Base-by-base conservation (phyloP, 2,888 invertebrate species). In the Stegana nigrithorax region DNA sequence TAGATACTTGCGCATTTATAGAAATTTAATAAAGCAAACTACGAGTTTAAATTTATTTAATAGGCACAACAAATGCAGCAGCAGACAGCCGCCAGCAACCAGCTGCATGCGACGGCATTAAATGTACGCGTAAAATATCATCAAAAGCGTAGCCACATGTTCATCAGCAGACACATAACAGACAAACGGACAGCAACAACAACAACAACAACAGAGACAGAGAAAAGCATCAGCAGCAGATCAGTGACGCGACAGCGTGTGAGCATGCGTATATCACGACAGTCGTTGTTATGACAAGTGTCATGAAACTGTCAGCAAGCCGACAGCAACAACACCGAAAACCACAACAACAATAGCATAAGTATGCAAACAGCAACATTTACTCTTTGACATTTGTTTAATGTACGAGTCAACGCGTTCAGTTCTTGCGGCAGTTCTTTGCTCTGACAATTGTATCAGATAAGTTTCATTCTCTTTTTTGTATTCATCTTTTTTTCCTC, bases 201-300 rank as follows among this genome's bases (percentile, higher is more conserved):
- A n/a, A n/a, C n/a, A n/a, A n/a, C n/a, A n/a, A n/a, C n/a, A n/a
- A n/a, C n/a, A n/a, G n/a, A n/a, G n/a, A n/a, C n/a, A n/a, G n/a
- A n/a, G n/a, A n/a, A n/a, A n/a, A n/a, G n/a, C n/a, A n/a, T n/a
- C n/a, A n/a, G n/a, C 5, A 12, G 32, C 10, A 32, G 2, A 12
- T 32, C 3, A 12, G 5, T 32, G 5, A 32, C 32, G n/a, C 6
- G 5, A 32, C 32, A 32, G 32, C n/a, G 10, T 29, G 14, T 45
- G 21, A 21, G 45, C 21, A n/a, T n/a, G 10, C 12, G 12, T 32
- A 12, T n/a, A 23, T 23, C 8, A 26, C 50, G 26, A 26, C 63
- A 26, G 50, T 25, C 6, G 55, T 39, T 72, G 68, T 73, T 75
- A 66, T 79, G 75, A 79, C 75, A 79, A 77, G 79, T 78, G 79